Evolutionary conservation across 2,888 invertebrate species (phyloP), one percentile per base, ranked within the genome.

Genomic region (Cheilosia soror): DNA sequence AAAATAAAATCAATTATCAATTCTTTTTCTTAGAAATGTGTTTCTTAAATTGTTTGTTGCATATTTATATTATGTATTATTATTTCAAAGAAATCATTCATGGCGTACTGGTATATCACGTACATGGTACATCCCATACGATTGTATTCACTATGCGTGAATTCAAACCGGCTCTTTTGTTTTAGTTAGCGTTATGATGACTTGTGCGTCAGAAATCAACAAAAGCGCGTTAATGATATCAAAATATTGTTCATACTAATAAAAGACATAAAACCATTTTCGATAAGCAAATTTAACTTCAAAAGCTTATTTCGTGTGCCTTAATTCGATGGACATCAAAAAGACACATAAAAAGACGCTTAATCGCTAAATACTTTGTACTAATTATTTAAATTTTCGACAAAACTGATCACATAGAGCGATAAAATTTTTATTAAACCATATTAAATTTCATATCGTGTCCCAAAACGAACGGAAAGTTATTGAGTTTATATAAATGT

Each of bases 341-440:
- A 76, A 69, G 4, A 15, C 55, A 25, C 63, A 44, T 75, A 81
- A 65, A 69, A 65, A 44, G 6, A n/a, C 40, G 33, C 49, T 60
- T 51, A 81, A 81, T 75, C 69, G 69, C 69, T 49, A 69, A 76
- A 81, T 51, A 57, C 49, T 75, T 76, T 76, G 58, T 69, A 57
- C 63, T 27, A 63, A 76, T 81, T 76, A 81, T 65, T 81, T 71
- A 81, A 76, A 76, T 81, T 69, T 80, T 33, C 40, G 13, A 25
- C 33, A 63, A 9, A 75, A 51, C 6, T 25, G 53, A 73, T 62
- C 44, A 31, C 66, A 53, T 20, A 63, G 63, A 69, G 31, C 27
- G 29, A 57, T 49, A 49, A 63, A 63, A 37, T 53, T 40, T 75
- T 76, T 68, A 77, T 77, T 53, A 62, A 62, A 53, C 29, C 33